A percentile compares a stretch with the other conserved stretches of the same genome.
Evolutionary conservation across 2,888 invertebrate genomes (phyloP).

Genomic region (Patella depressa): DNA sequence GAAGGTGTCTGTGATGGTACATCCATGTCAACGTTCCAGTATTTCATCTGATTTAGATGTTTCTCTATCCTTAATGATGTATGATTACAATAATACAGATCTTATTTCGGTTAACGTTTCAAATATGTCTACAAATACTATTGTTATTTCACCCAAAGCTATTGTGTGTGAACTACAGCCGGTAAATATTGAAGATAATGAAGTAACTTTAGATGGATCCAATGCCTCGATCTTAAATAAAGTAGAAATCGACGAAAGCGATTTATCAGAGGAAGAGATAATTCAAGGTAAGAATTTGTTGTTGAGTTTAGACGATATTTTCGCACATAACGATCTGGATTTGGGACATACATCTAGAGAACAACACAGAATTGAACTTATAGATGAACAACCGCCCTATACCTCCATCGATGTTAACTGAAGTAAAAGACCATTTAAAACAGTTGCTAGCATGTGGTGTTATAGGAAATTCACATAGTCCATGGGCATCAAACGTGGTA

Average conservation of each 20-base stretch:
- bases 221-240: neutral
- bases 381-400: neutral
- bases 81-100: neutral
- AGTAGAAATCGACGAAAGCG: neutral
- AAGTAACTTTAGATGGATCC: too few relatives aligned
- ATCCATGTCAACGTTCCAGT: too few relatives aligned
- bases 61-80: neutral
- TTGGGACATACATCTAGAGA: neutral
- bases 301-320: neutral
- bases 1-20: neutral
- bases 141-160: conserved; percentile 8
- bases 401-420: neutral
- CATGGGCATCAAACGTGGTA: neutral
- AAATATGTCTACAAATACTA: neutral
- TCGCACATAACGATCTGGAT: neutral
- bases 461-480: neutral
- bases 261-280: neutral
- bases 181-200: conserved; percentile 5
- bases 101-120: neutral
- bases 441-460: neutral
- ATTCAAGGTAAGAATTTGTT: neutral
- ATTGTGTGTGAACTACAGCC: conserved; percentile 13
- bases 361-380: neutral
- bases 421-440: neutral
- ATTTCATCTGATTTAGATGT: neutral